A percentile compares a stretch with the other conserved stretches of the same genome.
phyloP scores from a whole-genome alignment of 2,888 invertebrate species.

The Leptinotarsa rubiginosa region DNA sequence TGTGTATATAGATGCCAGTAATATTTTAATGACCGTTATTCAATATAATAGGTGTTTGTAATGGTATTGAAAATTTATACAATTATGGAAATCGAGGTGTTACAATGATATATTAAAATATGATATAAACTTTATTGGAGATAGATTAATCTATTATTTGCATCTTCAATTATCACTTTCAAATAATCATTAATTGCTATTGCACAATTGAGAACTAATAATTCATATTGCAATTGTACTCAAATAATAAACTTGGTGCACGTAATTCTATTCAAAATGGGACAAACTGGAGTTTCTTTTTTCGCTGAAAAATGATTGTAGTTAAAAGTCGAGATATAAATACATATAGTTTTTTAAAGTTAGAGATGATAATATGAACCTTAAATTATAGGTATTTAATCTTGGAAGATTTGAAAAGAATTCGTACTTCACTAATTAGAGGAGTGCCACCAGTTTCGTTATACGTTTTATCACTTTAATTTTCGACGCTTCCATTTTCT shows the following conservation, averaged over 20 bases:
- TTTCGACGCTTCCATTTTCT: no score
- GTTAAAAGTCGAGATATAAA: no score
- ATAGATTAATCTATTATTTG: background rate
- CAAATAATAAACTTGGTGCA: background rate
- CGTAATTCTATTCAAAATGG: no score
- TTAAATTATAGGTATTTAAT: no score
- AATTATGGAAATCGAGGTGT: conserved; percentile 13
- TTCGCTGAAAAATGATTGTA: no score
- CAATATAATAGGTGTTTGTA: background rate
- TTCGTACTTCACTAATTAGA: no score
- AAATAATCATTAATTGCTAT: background rate
- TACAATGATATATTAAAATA: conserved; percentile 12
- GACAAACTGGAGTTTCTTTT: no score
- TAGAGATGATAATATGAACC: no score
- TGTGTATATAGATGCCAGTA: background rate
- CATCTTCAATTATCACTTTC: conserved; percentile 10
- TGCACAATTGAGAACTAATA: background rate
- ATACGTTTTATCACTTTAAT: no score
- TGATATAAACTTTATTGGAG: conserved; percentile 8
- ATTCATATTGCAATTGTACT: background rate
- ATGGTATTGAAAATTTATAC: conserved; percentile 15
- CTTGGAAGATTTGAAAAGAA: no score
- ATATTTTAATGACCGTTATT: conserved; percentile 6
- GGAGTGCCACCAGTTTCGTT: no score
- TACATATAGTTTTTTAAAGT: no score